Conservation (phyloP, 2,113 vertebrate species). For the Odocoileus hemionus region DNA sequence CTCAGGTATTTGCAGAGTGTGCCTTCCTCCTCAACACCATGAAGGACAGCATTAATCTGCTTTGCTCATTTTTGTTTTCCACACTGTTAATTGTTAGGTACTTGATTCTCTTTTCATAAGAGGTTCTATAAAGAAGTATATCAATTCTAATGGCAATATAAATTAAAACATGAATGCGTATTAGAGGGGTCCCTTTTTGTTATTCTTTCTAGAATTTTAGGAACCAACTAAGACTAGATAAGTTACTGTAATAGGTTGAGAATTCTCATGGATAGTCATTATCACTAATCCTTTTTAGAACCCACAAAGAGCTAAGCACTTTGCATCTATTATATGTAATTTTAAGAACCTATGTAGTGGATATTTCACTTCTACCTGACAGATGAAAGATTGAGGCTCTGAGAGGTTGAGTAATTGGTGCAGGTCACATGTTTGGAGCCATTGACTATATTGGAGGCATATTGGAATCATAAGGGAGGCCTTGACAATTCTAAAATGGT, state of each 20-base stretch:
- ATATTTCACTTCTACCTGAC: not conserved
- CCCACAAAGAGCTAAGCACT: not conserved
- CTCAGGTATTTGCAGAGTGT: not conserved
- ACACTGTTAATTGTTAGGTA: not conserved
- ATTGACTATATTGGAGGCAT: not conserved
- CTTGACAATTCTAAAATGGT: not conserved
- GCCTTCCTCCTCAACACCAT: not conserved
- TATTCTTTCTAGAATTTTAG: constrained; percentile 15
- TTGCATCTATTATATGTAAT: not conserved
- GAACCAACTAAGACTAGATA: not conserved
- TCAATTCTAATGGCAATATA: not conserved
- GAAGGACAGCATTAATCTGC: not conserved
- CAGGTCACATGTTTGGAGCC: not conserved
- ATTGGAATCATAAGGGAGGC: not conserved
- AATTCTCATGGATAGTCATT: not conserved
- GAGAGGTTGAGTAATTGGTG: not conserved
- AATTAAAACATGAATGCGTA: not conserved
- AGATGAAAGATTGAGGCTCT: not conserved
- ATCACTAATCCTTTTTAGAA: not conserved
- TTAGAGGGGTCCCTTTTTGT: not conserved
- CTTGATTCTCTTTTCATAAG: not conserved
- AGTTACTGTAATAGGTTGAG: not conserved
- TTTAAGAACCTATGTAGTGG: not conserved
- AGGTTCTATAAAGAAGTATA: not conserved
- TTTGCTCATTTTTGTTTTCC: not conserved